These are phyloP conservation scores for Montipora foliosa DNA, from an alignment of 64 coral and sea anemone species.

Conservation along the genomic window DNA sequence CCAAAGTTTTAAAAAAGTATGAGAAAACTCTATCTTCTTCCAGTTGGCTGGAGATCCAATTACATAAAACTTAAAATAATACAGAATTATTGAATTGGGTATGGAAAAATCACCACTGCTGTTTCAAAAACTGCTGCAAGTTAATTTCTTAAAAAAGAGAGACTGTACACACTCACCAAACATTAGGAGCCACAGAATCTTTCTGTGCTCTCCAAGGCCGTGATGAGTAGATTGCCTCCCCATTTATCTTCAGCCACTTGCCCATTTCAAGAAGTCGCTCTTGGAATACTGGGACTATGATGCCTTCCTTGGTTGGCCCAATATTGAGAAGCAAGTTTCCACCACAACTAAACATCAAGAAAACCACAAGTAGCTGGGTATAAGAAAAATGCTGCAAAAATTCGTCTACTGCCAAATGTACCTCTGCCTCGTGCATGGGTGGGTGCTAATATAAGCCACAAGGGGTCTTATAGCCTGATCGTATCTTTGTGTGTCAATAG, in stretches of 20 bases:
- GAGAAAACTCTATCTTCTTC: too few species aligned
- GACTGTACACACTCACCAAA: neutral
- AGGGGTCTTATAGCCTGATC: too few species aligned
- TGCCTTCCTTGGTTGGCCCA: slow-evolving; percentile 53
- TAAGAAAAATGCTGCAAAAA: neutral
- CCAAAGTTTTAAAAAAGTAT: too few species aligned
- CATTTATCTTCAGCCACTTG: slow-evolving; percentile 44
- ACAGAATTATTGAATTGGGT: too few species aligned
- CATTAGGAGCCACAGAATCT: neutral
- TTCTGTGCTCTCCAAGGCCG: slow-evolving; percentile 56
- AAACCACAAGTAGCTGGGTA: neutral
- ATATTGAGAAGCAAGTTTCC: slow-evolving; percentile 58
- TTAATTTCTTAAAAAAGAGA: too few species aligned
- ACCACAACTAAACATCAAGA: slow-evolving; percentile 44
- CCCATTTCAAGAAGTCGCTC: slow-evolving; percentile 58
- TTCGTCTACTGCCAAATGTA: neutral
- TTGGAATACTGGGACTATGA: slow-evolving; percentile 54
- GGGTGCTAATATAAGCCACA: too few species aligned
- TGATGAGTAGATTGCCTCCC: slow-evolving; percentile 52
- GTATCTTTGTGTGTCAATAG: too few species aligned
- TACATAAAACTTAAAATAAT: too few species aligned
- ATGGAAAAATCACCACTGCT: too few species aligned
- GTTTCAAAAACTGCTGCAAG: too few species aligned
- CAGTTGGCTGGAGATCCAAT: too few species aligned
- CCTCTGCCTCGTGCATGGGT: neutral